A percentile compares a stretch with the other conserved stretches of the same genome.
These are phyloP conservation scores for Coptotermes formosanus DNA, from an alignment of 1,140 invertebrate species.

Conservation along the genomic window DNA sequence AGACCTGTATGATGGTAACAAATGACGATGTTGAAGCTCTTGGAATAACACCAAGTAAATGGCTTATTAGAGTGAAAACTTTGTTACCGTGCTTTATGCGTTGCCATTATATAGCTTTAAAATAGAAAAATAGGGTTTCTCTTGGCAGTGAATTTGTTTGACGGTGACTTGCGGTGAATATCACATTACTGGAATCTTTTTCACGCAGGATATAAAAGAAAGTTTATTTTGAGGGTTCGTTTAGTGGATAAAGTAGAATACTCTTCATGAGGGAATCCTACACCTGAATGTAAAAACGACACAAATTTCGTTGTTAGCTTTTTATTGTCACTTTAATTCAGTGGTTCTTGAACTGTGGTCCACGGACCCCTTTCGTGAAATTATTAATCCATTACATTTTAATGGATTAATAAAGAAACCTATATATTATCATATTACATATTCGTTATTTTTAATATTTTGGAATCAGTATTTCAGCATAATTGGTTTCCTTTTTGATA, in stretches of 20 bases:
- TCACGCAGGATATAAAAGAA: not conserved
- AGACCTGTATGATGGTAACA: not conserved
- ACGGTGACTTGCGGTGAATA: not conserved
- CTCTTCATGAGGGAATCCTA: not conserved
- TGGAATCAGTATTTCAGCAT: too few species aligned
- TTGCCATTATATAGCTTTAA: slow-evolving; percentile 1
- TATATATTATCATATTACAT: too few species aligned
- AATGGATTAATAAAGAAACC: too few species aligned
- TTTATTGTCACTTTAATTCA: too few species aligned
- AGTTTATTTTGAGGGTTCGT: not conserved
- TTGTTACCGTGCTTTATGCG: not conserved
- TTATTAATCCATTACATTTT: too few species aligned
- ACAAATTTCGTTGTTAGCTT: not conserved
- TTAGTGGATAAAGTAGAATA: slow-evolving; percentile 10
- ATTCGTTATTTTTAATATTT: too few species aligned
- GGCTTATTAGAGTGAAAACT: not conserved
- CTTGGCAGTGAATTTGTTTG: not conserved
- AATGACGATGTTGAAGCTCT: slow-evolving; percentile 4
- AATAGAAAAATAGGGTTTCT: not conserved
- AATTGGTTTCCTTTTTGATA: too few species aligned
- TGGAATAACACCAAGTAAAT: slow-evolving; percentile 2
- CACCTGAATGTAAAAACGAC: not conserved
- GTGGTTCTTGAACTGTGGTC: too few species aligned
- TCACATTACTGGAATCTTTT: not conserved
- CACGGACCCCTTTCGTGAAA: too few species aligned